Evolutionary conservation across 2,797 vertebrate species (phyloP).

Genomic region (Sparus aurata): DNA sequence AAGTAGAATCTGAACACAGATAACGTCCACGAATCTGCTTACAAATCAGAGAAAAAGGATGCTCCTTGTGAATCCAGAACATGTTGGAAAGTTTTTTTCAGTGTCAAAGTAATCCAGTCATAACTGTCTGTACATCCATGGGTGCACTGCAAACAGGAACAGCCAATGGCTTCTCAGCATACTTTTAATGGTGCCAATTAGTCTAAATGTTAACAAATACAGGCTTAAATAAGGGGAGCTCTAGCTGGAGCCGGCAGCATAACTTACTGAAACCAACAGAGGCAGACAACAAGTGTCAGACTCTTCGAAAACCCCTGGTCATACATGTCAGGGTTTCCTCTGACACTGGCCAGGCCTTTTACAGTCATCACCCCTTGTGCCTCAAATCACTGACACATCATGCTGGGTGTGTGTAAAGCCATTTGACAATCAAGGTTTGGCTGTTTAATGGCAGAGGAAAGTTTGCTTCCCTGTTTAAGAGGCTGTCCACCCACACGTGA

Average conservation of each 20-base stretch:
- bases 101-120: background rate
- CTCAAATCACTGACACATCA: background rate
- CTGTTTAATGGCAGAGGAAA: background rate
- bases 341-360: background rate
- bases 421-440: conserved; percentile 2
- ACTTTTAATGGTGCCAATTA: background rate
- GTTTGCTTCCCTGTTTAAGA: conserved; percentile 12
- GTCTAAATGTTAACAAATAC: conserved; percentile 5
- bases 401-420: background rate
- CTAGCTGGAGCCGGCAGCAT: no score
- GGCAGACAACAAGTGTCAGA: background rate
- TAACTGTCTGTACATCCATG: no score
- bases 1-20: background rate
- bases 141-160: background rate
- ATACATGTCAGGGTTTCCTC: background rate
- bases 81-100: background rate
- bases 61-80: background rate
- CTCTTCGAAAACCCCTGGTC: background rate
- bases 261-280: no score
- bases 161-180: background rate
- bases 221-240: background rate
- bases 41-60: background rate
- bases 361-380: background rate
- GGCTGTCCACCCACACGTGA: conserved; percentile 2
- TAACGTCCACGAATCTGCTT: background rate